Conservation (phyloP, 1,140 invertebrate genomes). For the Hormaphis cornu region DNA sequence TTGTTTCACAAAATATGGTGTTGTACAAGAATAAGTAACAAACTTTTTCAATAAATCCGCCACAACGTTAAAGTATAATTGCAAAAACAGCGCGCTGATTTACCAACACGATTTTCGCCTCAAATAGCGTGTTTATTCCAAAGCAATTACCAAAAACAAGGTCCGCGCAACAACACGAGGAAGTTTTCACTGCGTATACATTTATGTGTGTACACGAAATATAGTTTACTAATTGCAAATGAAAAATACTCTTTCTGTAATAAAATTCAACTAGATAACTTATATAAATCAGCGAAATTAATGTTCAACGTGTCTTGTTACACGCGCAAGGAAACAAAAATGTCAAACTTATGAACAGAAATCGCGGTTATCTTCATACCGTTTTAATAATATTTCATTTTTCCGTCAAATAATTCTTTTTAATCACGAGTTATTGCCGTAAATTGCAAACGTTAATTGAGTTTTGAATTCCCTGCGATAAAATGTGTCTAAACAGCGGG, state of each 20-base stretch:
- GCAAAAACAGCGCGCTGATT: background rate
- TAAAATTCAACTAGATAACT: background rate
- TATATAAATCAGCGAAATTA: background rate
- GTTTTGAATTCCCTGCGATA: too few species aligned
- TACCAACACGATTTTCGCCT: background rate
- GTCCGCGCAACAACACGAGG: background rate
- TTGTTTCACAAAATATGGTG: background rate
- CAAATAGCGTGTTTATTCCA: background rate
- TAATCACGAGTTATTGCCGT: too few species aligned
- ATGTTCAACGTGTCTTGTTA: background rate
- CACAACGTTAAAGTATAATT: background rate
- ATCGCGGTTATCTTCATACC: too few species aligned
- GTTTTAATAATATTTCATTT: too few species aligned
- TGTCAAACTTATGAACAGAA: too few species aligned
- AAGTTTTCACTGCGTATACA: background rate
- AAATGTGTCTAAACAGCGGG: too few species aligned
- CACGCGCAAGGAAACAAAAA: background rate
- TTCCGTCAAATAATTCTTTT: too few species aligned
- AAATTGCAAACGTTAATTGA: too few species aligned
- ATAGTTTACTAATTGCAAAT: background rate
- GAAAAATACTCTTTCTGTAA: background rate
- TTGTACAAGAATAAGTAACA: too few species aligned
- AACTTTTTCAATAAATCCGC: constrained; percentile 16
- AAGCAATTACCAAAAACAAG: background rate
- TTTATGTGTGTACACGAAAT: background rate